Evolutionary conservation across 2,888 invertebrate genomes (phyloP).

Genomic region (Drosophila demipolita): DNA sequence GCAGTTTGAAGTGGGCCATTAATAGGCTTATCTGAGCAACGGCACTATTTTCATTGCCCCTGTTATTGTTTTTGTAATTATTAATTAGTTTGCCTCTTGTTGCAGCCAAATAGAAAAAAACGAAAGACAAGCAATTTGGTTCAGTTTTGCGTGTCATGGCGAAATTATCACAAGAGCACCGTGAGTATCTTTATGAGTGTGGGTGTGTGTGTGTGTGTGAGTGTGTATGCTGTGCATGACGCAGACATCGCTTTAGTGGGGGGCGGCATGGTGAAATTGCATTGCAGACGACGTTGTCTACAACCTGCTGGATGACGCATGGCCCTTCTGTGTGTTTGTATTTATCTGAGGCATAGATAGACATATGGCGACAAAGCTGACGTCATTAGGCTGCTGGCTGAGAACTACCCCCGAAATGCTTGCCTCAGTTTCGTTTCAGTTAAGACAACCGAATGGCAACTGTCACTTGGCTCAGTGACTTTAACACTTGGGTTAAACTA

Average conservation of each 20-base stretch:
- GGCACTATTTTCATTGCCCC: constrained; percentile 65
- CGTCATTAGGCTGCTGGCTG: constrained; percentile 58
- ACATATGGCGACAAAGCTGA: constrained; percentile 76
- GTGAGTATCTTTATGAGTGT: constrained; percentile 6
- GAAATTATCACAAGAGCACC: constrained; percentile 61
- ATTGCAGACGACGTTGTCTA: constrained; percentile 46
- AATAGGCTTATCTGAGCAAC: constrained; percentile 61
- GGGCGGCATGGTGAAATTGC: constrained; percentile 69
- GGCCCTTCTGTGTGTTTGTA: constrained; percentile 37
- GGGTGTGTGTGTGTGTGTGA: constrained; percentile 8
- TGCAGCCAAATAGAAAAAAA: constrained; percentile 24
- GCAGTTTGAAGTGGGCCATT: constrained; percentile 38
- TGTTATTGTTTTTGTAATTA: constrained; percentile 74
- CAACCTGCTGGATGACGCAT: constrained; percentile 73
- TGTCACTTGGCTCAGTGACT: constrained; percentile 40
- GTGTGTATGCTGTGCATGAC: constrained; percentile 43
- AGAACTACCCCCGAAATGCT: constrained; percentile 66
- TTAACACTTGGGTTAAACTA: constrained; percentile 43
- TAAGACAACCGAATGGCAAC: constrained; percentile 36
- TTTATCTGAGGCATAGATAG: constrained; percentile 15
- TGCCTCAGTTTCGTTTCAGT: constrained; percentile 16
- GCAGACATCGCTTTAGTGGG: constrained; percentile 40
- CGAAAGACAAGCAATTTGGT: constrained; percentile 49
- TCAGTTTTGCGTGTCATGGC: constrained; percentile 73
- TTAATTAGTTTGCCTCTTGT: constrained; percentile 70